Percentiles rank a stretch among this genome's conserved stretches.
These are phyloP conservation scores for Thera obeliscata DNA, from an alignment of 2,888 invertebrate genomes.

Conservation along the genomic window DNA sequence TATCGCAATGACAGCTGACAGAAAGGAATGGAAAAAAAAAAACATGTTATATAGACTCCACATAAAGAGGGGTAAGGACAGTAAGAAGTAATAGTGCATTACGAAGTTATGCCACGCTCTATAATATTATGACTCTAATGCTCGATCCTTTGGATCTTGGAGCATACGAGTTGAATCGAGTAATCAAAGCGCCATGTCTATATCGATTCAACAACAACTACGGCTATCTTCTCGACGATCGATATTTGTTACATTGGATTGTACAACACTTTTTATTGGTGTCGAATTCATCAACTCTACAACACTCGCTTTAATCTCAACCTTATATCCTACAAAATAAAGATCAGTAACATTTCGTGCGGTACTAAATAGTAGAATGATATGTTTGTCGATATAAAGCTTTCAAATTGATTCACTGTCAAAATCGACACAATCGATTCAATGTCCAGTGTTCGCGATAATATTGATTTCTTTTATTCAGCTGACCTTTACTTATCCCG, in stretches of 20 bases:
- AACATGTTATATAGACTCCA: too few relatives aligned
- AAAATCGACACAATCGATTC: conserved; percentile 73
- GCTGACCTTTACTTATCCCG: conserved; percentile 61
- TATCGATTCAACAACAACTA: conserved; percentile 78
- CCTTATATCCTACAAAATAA: conserved; percentile 26
- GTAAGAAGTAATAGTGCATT: too few relatives aligned
- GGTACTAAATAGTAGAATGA: conserved; percentile 17
- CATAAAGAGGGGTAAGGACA: too few relatives aligned
- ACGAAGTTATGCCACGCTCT: not conserved
- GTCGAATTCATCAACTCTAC: conserved; percentile 44
- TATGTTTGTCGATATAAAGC: conserved; percentile 51
- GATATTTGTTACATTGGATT: conserved; percentile 77
- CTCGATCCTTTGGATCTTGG: conserved; percentile 16
- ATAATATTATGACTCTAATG: conserved; percentile 14
- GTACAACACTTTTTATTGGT: conserved; percentile 59
- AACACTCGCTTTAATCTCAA: conserved; percentile 17
- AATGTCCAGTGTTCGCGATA: conserved; percentile 75
- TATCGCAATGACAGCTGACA: too few relatives aligned
- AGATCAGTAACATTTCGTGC: conserved; percentile 19
- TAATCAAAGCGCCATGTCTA: conserved; percentile 82
- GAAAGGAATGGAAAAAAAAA: too few relatives aligned
- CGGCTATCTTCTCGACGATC: conserved; percentile 76
- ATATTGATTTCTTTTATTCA: conserved; percentile 65
- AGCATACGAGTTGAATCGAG: conserved; percentile 72
- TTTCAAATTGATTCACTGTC: conserved; percentile 79